Percentiles rank a stretch among this genome's conserved stretches.
These are phyloP conservation scores for Clinocottus analis DNA, from an alignment of 2,113 vertebrate genomes.

Conservation along the genomic window DNA sequence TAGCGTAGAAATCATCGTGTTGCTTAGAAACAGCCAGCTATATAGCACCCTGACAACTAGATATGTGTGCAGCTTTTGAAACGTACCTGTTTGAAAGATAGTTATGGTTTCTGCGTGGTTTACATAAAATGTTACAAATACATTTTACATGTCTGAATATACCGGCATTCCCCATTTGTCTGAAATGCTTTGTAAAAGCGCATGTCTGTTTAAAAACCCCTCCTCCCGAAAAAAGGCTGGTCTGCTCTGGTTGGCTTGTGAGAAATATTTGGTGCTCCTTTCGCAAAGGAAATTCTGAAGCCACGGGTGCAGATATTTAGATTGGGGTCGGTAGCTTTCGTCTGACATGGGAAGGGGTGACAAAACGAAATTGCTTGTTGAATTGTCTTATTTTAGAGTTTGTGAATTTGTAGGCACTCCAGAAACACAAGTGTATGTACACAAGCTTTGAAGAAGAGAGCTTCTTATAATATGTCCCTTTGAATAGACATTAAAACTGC, in stretches of 20 bases:
- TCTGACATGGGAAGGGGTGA: too few species aligned
- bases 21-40: conserved; percentile 55
- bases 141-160: background rate
- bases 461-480: background rate
- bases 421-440: background rate
- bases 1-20: conserved; percentile 47
- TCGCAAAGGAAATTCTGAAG: too few species aligned
- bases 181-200: background rate
- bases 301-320: too few species aligned
- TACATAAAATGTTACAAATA: too few species aligned
- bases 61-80: conserved; percentile 6
- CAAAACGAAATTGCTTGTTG: too few species aligned
- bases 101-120: conserved; percentile 1
- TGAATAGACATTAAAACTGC: background rate
- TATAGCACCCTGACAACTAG: conserved; percentile 11
- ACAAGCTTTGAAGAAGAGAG: background rate
- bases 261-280: too few species aligned
- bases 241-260: too few species aligned
- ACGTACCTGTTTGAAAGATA: background rate
- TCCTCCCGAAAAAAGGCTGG: too few species aligned
- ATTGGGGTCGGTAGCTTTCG: too few species aligned
- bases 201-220: background rate
- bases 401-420: background rate
- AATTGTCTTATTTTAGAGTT: too few species aligned
- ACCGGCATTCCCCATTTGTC: background rate